Percentiles rank a stretch among this genome's conserved stretches.
Evolutionary conservation across 2,797 vertebrate genomes (phyloP).

Genomic region (Macroramphosus scolopax): DNA sequence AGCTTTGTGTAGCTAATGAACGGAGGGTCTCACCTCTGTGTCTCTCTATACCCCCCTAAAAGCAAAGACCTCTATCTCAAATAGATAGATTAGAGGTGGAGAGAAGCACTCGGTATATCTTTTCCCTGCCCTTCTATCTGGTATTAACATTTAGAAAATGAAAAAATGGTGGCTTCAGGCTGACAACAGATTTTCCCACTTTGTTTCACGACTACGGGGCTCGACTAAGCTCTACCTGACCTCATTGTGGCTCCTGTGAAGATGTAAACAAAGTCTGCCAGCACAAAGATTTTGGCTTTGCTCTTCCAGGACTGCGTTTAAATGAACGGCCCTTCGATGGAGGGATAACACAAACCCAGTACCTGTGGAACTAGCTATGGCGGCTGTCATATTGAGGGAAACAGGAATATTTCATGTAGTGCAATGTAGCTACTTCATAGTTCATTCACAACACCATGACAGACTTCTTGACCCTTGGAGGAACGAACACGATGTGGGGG

Average conservation of each 20-base stretch:
- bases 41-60: slow-evolving; percentile 37
- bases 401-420: slow-evolving; percentile 55
- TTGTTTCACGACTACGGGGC: slow-evolving; percentile 39
- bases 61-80: slow-evolving; percentile 51
- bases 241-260: slow-evolving; percentile 36
- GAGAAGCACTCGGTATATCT: slow-evolving; percentile 37
- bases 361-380: neutral
- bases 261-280: slow-evolving; percentile 28
- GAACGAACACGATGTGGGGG: too few species aligned
- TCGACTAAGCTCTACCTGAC: slow-evolving; percentile 43
- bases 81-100: slow-evolving; percentile 57
- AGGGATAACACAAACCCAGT: too few species aligned
- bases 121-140: slow-evolving; percentile 40
- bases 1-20: slow-evolving; percentile 67
- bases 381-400: neutral
- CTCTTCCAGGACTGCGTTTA: slow-evolving; percentile 23
- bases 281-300: slow-evolving; percentile 21
- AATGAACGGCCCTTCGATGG: too few species aligned
- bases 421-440: slow-evolving; percentile 68
- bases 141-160: slow-evolving; percentile 47
- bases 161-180: slow-evolving; percentile 37
- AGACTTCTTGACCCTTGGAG: slow-evolving; percentile 28
- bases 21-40: slow-evolving; percentile 51
- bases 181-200: slow-evolving; percentile 49
- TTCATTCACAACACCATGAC: slow-evolving; percentile 47